These are phyloP conservation scores for Stichopus chloronotus DNA, from an alignment of 35 echinoderm and acorn worm genomes.

Conservation along the genomic window DNA sequence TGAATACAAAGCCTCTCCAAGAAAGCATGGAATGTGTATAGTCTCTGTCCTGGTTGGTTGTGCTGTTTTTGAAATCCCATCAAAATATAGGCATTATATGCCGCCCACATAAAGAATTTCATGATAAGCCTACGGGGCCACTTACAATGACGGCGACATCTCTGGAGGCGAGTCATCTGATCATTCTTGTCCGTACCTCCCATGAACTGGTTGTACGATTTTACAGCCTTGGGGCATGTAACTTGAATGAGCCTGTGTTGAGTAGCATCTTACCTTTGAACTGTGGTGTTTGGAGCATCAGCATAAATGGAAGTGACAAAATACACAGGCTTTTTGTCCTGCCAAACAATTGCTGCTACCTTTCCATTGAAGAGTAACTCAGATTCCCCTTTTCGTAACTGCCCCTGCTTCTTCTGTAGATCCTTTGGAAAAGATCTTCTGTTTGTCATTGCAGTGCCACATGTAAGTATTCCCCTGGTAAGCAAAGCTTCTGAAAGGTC, in stretches of 20 bases:
- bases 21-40: conserved; percentile 47
- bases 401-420: neutral
- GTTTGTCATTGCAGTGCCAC: conserved; percentile 63
- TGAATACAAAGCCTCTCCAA: conserved; percentile 37
- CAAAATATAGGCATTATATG: conserved; percentile 63
- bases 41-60: neutral
- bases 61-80: conserved; percentile 63
- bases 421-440: conserved; percentile 52
- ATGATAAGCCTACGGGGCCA: conserved; percentile 66
- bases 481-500: conserved; percentile 17
- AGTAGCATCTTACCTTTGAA: conserved; percentile 62
- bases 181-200: conserved; percentile 65
- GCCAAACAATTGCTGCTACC: conserved; percentile 68
- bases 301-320: conserved; percentile 64
- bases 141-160: conserved; percentile 68
- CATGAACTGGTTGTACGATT: conserved; percentile 61
- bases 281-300: conserved; percentile 54
- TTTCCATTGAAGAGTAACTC: conserved; percentile 64
- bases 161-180: conserved; percentile 69
- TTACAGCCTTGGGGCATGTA: conserved; percentile 59
- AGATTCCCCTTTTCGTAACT: conserved; percentile 49
- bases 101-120: conserved; percentile 74
- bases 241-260: conserved; percentile 56
- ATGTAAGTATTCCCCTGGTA: neutral
- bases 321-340: conserved; percentile 67